Conservation (phyloP, 1,140 invertebrate genomes). For the Triops cancriformis region DNA sequence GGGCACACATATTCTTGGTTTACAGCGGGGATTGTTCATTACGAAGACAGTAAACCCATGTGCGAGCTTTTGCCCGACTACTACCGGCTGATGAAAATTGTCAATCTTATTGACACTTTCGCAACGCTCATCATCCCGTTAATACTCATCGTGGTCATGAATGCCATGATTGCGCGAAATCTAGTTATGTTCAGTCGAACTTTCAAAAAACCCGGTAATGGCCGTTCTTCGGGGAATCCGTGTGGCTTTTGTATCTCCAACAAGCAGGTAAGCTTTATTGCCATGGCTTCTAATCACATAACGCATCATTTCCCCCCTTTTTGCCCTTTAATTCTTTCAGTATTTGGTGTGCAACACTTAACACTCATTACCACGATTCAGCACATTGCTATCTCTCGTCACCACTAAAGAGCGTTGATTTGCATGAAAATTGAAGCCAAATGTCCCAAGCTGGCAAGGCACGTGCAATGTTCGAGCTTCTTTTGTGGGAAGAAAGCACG, state of each 20-base stretch:
- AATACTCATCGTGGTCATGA: slow-evolving; percentile 50
- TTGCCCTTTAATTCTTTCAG: background rate
- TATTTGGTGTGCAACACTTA: background rate
- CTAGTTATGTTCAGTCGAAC: slow-evolving; percentile 41
- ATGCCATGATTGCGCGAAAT: slow-evolving; percentile 47
- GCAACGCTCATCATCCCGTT: slow-evolving; percentile 48
- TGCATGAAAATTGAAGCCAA: background rate
- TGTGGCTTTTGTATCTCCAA: background rate
- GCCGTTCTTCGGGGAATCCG: background rate
- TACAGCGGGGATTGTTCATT: slow-evolving; percentile 34
- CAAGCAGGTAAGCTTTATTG: background rate
- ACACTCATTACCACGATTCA: background rate
- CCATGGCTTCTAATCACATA: background rate
- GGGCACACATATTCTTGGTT: slow-evolving; percentile 34
- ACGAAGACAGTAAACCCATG: slow-evolving; percentile 32
- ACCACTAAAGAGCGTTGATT: background rate
- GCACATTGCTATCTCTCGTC: background rate
- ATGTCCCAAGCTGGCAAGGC: too few relatives aligned
- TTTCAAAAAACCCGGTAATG: slow-evolving; percentile 36
- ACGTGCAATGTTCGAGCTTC: too few relatives aligned
- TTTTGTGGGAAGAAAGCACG: too few relatives aligned
- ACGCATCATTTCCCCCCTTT: background rate
- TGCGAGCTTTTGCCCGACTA: slow-evolving; percentile 43
- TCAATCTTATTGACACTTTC: slow-evolving; percentile 49
- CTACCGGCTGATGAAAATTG: slow-evolving; percentile 42